Percentiles rank a stretch among this genome's conserved stretches.
These are phyloP conservation scores for Arrhamphus sclerolepis DNA, from an alignment of 2,797 vertebrate genomes.

Conservation along the genomic window DNA sequence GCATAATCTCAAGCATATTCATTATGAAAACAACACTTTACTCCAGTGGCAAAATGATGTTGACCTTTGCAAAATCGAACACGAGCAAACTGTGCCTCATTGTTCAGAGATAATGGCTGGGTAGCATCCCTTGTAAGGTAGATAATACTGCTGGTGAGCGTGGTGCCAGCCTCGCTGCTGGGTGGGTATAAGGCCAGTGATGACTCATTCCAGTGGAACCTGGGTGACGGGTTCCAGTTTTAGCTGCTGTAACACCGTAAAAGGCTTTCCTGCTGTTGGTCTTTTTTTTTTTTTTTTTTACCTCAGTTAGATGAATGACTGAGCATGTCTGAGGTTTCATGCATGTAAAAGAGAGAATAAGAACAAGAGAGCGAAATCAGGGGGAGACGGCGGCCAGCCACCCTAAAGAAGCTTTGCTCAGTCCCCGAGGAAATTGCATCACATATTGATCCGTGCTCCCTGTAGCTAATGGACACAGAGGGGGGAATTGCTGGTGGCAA, in stretches of 20 bases:
- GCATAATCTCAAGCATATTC: constrained; percentile 57
- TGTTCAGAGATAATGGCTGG: constrained; percentile 73
- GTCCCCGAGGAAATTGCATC: constrained; percentile 73
- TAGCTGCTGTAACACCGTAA: constrained; percentile 30
- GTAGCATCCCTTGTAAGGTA: constrained; percentile 59
- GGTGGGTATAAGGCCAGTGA: constrained; percentile 58
- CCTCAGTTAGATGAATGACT: constrained; percentile 48
- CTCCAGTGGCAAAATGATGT: constrained; percentile 67
- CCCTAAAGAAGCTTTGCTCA: constrained; percentile 53
- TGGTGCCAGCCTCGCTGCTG: constrained; percentile 45
- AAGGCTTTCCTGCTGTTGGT: constrained; percentile 42
- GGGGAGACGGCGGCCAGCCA: constrained; percentile 37
- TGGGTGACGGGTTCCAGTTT: constrained; percentile 60
- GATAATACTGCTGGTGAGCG: constrained; percentile 65
- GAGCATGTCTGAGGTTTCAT: constrained; percentile 38
- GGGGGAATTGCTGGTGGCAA: constrained; percentile 69
- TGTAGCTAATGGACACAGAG: constrained; percentile 72
- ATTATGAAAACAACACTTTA: constrained; percentile 75
- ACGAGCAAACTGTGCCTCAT: constrained; percentile 62
- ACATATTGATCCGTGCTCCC: constrained; percentile 72
- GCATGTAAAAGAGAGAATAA: neutral
- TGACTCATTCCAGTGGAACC: constrained; percentile 68
- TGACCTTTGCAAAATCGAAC: constrained; percentile 73
- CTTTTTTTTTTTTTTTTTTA: constrained; percentile 42
- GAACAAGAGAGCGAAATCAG: constrained; percentile 10